A percentile compares a stretch with the other conserved stretches of the same genome.
phyloP scores from a whole-genome alignment of 2,797 vertebrate genomes.

The Euphonia xanthogaster region DNA sequence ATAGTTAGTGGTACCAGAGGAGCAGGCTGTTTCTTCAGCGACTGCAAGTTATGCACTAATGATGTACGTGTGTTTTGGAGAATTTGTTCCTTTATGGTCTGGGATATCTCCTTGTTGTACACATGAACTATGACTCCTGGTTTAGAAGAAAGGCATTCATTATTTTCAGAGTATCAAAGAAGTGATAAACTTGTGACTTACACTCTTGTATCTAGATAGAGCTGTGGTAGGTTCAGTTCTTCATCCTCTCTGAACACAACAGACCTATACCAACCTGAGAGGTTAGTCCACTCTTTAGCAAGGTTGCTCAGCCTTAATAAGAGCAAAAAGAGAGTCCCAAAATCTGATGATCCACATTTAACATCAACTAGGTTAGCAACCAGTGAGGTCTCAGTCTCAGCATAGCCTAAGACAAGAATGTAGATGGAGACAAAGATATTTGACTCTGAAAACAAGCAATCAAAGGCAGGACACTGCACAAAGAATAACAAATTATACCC shows the following conservation, averaged over 20 bases:
- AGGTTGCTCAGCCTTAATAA: background rate
- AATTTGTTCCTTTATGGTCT: background rate
- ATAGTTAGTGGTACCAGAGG: background rate
- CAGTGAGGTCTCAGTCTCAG: background rate
- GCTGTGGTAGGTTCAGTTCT: background rate
- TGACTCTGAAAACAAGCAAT: background rate
- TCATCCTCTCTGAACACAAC: background rate
- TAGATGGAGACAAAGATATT: background rate
- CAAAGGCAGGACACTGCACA: background rate
- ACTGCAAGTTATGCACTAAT: background rate
- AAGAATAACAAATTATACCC: background rate
- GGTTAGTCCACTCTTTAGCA: background rate
- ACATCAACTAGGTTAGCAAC: background rate
- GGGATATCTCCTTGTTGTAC: background rate
- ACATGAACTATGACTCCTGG: background rate
- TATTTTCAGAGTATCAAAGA: background rate
- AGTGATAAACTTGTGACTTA: background rate
- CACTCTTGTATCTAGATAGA: background rate
- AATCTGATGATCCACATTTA: background rate
- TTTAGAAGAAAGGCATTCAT: background rate
- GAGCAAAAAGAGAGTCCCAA: background rate
- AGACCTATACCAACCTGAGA: background rate
- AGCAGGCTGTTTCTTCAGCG: background rate
- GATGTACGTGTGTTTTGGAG: background rate
- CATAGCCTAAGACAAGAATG: background rate